Base-by-base conservation (phyloP, 2,797 vertebrate species). In the Protonibea diacanthus region DNA sequence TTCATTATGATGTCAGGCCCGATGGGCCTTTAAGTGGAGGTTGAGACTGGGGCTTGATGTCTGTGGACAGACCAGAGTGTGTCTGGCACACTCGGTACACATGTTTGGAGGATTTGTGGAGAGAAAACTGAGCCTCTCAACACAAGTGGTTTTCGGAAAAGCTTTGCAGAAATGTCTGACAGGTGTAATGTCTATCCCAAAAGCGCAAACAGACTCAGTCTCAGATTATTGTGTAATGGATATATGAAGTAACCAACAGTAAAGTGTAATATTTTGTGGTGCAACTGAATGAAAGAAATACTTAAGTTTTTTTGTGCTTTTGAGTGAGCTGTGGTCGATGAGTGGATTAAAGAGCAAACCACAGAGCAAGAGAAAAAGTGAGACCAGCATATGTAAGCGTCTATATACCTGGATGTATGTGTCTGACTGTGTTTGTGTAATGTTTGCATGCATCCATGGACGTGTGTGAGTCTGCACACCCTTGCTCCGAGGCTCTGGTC, bases 401-500 rank as follows among this genome's bases (percentile, higher is more conserved):
- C 64, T 73, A 20, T 60, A 49, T 71, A 89, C 84, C 86, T 90
- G 85, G 79, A 82, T 66, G 69, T 65, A 67, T 82, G 66, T 85
- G 63, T 81, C 74, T 83, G 55, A 61, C 84, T 77, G 56, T 88
- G 83, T 91, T 88, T 91, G 83, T 89, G 73, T 85, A 84, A 89
- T 80, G 82, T 88, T 84, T 87, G 74, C 85, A 85, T 88, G 86
- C 85, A 82, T 88, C 81, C 76, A 75, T 84, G 84, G 80, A 89
- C 53, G 65, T 88, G 90, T 88, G 88, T 82, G 66, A 68, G 90
- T 92, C 89, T 92, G 84, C 83, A 88, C 90, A 91, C 83, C 86
- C 90, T 90, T 80, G 89, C 93, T 94, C 80, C 77, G 23, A 89
- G 91, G 90, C 89, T 91, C 82, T 91, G 94, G 94, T 92, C 92